Base-by-base conservation (phyloP, 2,797 vertebrate species). In the Tenualosa thibaudeaui region DNA sequence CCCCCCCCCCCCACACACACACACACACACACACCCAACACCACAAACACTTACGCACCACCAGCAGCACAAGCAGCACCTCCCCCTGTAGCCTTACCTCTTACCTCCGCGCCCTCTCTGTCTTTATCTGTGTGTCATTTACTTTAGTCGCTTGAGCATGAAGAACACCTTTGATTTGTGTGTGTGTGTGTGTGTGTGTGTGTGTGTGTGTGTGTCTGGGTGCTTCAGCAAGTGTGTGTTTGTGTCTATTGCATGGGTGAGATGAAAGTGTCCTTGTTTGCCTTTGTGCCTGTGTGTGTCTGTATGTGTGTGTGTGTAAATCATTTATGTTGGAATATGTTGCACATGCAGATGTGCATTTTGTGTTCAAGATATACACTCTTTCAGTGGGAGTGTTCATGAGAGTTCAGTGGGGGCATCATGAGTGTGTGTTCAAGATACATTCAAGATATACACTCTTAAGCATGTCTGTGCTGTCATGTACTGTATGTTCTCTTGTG, bases 141-240 rank as follows among this genome's bases (percentile, higher is more conserved):
- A 92, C 92, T 93, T 93, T 92, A 93, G 91, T 92, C 92, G 58
- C 51, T 92, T 94, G 94, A 96, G 94, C 95, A 94, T 95, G 95
- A 96, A 95, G 95, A 96, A 93, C 95, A 96, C 95, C 95, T 95
- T 83, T 94, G 94, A 93, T 94, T 58, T 58, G 56, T 58, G 51
- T 15, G 51, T 31, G 31, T 31, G 31, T 31, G 31, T 1, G 31
- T 31, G 31, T 31, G 31, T 31, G 31, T 31, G 31, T 31, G 31
- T 31, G 31, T 54, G 51, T 54, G 12, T 54, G 51, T 54, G 56
- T 58, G 56, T 58, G 56, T 58, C 3, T 53, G n/a, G 8, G 86
- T 68, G 86, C 91, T 89, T 89, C n/a, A 31, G 51, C 82, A 71
- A 81, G 60, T 84, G 53, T 68, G 54, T 56, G 54, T 56, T 46